These are phyloP conservation scores for Oligia strigilis DNA, from an alignment of 2,888 invertebrate genomes.

Conservation along the genomic window DNA sequence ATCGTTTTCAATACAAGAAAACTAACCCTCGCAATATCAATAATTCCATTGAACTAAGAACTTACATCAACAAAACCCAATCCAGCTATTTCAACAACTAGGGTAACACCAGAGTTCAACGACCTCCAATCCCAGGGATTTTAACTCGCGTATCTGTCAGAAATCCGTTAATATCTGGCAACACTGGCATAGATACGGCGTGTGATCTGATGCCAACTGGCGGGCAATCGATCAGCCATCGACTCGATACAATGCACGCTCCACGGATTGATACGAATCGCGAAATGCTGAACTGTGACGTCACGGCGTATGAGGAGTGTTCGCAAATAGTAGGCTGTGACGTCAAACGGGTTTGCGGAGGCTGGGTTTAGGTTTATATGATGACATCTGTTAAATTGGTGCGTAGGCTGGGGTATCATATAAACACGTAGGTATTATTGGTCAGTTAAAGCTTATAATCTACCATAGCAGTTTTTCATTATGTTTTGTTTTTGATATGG, in stretches of 20 bases:
- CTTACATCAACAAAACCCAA: conserved; percentile 28
- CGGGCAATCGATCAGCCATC: conserved; percentile 56
- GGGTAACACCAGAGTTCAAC: conserved; percentile 58
- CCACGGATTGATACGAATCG: conserved; percentile 52
- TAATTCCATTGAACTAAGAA: conserved; percentile 13
- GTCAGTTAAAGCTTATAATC: not conserved
- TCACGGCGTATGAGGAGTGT: conserved; percentile 52
- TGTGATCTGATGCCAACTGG: conserved; percentile 66
- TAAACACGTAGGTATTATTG: conserved; percentile 18
- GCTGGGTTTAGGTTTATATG: conserved; percentile 19
- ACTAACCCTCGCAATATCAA: conserved; percentile 4
- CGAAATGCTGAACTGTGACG: conserved; percentile 50
- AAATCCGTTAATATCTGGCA: conserved; percentile 61
- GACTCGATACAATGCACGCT: conserved; percentile 58
- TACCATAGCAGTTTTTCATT: not conserved
- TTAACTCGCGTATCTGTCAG: conserved; percentile 59
- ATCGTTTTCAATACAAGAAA: not conserved
- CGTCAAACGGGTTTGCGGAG: conserved; percentile 42
- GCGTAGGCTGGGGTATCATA: conserved; percentile 14
- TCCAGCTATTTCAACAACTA: conserved; percentile 50
- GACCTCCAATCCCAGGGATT: conserved; percentile 54
- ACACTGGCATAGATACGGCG: conserved; percentile 62
- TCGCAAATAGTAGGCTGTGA: conserved; percentile 34
- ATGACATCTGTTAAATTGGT: conserved; percentile 17
- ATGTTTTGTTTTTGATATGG: not conserved